Evolutionary conservation across 2,888 invertebrate species (phyloP).

Genomic region (Phalera bucephala): DNA sequence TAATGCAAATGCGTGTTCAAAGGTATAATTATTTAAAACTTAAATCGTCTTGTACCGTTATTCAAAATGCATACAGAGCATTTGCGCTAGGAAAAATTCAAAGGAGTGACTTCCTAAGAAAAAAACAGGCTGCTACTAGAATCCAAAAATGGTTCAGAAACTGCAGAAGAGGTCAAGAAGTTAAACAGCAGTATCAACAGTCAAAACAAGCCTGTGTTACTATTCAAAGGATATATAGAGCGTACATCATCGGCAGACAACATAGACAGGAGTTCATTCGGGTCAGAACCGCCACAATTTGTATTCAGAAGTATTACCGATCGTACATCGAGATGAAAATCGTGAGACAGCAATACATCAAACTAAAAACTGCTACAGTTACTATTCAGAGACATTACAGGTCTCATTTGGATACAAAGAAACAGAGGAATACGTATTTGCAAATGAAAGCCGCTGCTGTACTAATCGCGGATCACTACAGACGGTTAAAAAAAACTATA

Average conservation of each 20-base stretch:
- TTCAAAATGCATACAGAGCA: conserved; percentile 70
- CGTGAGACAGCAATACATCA: conserved; percentile 45
- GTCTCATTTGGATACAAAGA: conserved; percentile 44
- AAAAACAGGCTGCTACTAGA: conserved; percentile 51
- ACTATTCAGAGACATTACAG: conserved; percentile 53
- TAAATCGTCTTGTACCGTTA: conserved; percentile 45
- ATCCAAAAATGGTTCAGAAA: conserved; percentile 77
- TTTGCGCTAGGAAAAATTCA: conserved; percentile 43
- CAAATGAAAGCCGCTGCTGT: conserved; percentile 40
- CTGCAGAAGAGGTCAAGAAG: conserved; percentile 38
- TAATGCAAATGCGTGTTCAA: conserved; percentile 51
- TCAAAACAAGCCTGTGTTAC: conserved; percentile 55
- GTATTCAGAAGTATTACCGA: conserved; percentile 60
- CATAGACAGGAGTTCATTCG: conserved; percentile 55
- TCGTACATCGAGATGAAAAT: conserved; percentile 52
- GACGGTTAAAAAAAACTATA: conserved; percentile 42
- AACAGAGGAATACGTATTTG: conserved; percentile 41
- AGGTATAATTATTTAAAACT: conserved; percentile 43
- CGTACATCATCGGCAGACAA: conserved; percentile 48
- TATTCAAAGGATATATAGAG: conserved; percentile 72
- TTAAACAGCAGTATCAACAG: conserved; percentile 44
- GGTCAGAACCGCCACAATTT: conserved; percentile 54
- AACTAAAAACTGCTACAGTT: conserved; percentile 42
- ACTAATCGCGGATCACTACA: conserved; percentile 40
- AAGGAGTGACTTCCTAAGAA: conserved; percentile 45